Conservation (phyloP, 2,797 vertebrate genomes). For the Toxotes lorentzi region DNA sequence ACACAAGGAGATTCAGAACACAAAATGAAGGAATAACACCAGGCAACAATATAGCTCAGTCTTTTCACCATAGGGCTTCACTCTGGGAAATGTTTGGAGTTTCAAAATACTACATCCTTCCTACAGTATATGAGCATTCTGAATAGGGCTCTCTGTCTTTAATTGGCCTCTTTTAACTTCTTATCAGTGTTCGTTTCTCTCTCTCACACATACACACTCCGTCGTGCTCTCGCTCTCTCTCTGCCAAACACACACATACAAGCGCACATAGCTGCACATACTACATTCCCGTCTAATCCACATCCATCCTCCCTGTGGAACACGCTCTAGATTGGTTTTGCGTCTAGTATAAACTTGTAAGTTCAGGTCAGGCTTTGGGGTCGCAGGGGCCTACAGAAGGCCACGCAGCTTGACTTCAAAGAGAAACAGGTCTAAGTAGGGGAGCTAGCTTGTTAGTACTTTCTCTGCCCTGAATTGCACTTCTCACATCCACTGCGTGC, state of each 20-base stretch:
- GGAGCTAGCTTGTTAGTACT: conserved; percentile 19
- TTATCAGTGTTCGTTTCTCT: conserved; percentile 46
- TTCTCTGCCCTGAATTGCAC: conserved; percentile 21
- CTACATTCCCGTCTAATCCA: conserved; percentile 69
- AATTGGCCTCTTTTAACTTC: conserved; percentile 53
- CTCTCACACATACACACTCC: background rate
- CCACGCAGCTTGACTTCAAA: conserved; percentile 64
- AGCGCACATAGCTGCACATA: conserved; percentile 12
- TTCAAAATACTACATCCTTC: conserved; percentile 64
- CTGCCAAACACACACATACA: conserved; percentile 22
- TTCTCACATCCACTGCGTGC: conserved; percentile 34
- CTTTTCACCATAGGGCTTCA: conserved; percentile 55
- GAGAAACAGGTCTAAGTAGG: conserved; percentile 22
- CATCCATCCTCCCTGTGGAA: conserved; percentile 55
- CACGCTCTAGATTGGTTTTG: conserved; percentile 57
- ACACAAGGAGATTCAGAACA: conserved; percentile 61
- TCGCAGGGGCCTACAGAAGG: conserved; percentile 53
- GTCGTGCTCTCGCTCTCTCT: conserved; percentile 8
- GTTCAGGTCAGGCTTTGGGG: conserved; percentile 64
- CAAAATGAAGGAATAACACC: conserved; percentile 73
- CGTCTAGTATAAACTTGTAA: conserved; percentile 70
- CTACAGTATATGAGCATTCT: conserved; percentile 48
- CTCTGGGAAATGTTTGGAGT: conserved; percentile 40
- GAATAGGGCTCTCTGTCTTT: conserved; percentile 68
- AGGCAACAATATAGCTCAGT: conserved; percentile 71